These are phyloP conservation scores for Lomographa bimaculata DNA, from an alignment of 2,888 invertebrate species.

Conservation along the genomic window DNA sequence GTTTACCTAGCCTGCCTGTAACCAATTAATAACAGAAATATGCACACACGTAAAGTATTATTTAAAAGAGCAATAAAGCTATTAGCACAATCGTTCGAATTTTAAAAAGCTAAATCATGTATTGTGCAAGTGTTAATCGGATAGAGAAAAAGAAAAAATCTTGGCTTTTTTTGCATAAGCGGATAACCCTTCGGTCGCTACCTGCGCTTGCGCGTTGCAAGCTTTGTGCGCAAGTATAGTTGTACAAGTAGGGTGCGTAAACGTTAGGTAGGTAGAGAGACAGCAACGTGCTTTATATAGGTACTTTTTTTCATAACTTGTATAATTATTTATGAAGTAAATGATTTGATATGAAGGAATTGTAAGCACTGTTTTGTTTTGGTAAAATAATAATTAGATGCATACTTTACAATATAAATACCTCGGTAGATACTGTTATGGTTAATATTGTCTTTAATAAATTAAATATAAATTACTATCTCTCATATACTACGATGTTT, in stretches of 20 bases:
- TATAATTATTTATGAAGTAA: too few species aligned
- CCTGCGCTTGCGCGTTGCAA: slow-evolving; percentile 61
- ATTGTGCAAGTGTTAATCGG: slow-evolving; percentile 78
- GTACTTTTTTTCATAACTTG: background rate
- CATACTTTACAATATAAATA: too few species aligned
- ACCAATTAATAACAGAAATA: too few species aligned
- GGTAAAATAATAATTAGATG: too few species aligned
- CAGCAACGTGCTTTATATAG: slow-evolving; percentile 42
- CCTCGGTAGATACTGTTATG: too few species aligned
- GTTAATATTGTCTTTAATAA: too few species aligned
- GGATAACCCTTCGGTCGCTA: slow-evolving; percentile 78
- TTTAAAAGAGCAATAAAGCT: slow-evolving; percentile 48
- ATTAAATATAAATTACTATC: too few species aligned
- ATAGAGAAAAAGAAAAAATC: slow-evolving; percentile 55
- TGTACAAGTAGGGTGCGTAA: slow-evolving; percentile 62
- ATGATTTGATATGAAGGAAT: too few species aligned
- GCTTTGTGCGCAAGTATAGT: slow-evolving; percentile 57
- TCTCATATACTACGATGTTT: too few species aligned
- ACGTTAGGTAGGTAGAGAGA: slow-evolving; percentile 33
- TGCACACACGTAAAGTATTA: slow-evolving; percentile 51
- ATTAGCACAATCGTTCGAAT: slow-evolving; percentile 57
- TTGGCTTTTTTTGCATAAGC: slow-evolving; percentile 77
- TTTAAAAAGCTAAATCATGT: slow-evolving; percentile 59
- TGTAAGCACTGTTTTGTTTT: too few species aligned
- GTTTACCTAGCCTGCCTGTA: too few species aligned